Conservation (phyloP, 2,888 invertebrate genomes). For the Buathra laborator region DNA sequence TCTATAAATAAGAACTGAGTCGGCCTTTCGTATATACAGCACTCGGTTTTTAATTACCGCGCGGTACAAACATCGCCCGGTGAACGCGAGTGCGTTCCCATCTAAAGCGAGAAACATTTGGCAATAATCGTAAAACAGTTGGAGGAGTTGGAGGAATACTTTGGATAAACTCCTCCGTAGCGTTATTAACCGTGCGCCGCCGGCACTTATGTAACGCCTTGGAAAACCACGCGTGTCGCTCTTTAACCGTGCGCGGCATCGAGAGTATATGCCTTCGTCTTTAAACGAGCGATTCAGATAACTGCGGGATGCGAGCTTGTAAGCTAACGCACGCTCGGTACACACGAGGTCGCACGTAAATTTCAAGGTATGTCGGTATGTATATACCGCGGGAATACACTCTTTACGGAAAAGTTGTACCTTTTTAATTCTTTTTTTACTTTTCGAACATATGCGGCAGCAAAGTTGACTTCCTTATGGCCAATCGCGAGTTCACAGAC, state of each 20-base stretch:
- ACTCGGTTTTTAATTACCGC: conserved; percentile 58
- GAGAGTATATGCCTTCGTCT: conserved; percentile 36
- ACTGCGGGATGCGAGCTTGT: conserved; percentile 29
- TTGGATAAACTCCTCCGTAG: conserved; percentile 53
- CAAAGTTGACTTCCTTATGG: conserved; percentile 64
- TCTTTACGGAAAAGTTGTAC: conserved; percentile 43
- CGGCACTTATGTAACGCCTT: conserved; percentile 53
- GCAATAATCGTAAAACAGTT: conserved; percentile 71
- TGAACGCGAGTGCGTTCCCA: conserved; percentile 26
- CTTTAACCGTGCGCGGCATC: conserved; percentile 23
- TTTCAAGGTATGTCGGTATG: conserved; percentile 34
- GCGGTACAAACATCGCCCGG: conserved; percentile 51
- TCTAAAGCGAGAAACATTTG: conserved; percentile 57
- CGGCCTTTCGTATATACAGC: conserved; percentile 8
- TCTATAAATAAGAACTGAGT: conserved; percentile 51
- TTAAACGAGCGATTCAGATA: conserved; percentile 55
- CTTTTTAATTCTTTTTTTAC: conserved; percentile 17
- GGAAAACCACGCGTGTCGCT: conserved; percentile 59
- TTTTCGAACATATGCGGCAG: conserved; percentile 35
- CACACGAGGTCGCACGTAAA: conserved; percentile 62
- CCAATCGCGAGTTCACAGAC: conserved; percentile 42
- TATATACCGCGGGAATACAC: conserved; percentile 35
- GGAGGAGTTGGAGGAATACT: conserved; percentile 52
- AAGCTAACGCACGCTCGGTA: conserved; percentile 42
- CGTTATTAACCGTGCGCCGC: conserved; percentile 59